Evolutionary conservation across 2,113 vertebrate species (phyloP).

Genomic region (Actinemys pallida): DNA sequence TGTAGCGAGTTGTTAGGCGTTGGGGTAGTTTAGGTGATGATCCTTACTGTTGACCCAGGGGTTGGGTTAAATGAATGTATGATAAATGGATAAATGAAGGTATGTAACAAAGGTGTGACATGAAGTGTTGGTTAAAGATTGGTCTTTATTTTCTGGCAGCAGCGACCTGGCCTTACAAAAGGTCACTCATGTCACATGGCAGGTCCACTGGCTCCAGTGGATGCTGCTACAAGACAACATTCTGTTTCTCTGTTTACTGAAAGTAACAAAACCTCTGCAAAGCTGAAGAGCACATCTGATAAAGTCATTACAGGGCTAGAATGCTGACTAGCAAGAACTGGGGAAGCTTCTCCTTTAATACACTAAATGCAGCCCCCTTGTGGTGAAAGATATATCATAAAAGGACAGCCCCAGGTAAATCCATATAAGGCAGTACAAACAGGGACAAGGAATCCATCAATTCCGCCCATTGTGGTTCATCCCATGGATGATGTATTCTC

Average conservation of each 20-base stretch:
- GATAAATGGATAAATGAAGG: not conserved
- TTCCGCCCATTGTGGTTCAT: not conserved
- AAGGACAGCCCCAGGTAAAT: not conserved
- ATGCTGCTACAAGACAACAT: constrained; percentile 14
- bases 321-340: not conserved
- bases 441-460: not conserved
- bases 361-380: not conserved
- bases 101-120: not conserved
- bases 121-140: not conserved
- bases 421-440: not conserved
- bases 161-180: not conserved
- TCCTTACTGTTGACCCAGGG: fast-evolving
- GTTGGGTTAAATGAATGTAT: not conserved
- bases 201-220: not conserved
- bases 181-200: not conserved
- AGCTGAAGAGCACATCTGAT: not conserved
- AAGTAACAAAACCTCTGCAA: not conserved
- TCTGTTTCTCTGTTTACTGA: not conserved
- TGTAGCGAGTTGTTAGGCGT: not conserved
- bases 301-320: not conserved
- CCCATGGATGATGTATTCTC: not conserved
- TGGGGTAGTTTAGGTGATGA: not conserved
- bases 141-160: not conserved
- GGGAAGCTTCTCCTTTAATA: not conserved
- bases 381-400: not conserved